phyloP scores from a whole-genome alignment of 2,113 vertebrate genomes.

The Gadus macrocephalus region DNA sequence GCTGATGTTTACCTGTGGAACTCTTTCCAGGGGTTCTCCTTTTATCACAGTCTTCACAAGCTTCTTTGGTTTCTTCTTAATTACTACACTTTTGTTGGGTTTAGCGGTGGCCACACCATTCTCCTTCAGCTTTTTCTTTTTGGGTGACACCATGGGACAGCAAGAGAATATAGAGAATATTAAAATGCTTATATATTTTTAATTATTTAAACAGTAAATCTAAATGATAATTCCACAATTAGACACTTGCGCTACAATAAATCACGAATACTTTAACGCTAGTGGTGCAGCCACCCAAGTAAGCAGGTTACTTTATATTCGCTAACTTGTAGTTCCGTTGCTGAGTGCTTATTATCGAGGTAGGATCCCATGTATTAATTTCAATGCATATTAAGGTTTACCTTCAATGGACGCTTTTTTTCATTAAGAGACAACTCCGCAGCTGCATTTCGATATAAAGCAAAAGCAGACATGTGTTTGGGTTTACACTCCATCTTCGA shows the following conservation, averaged over 20 bases:
- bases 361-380: too few relatives aligned
- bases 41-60: slow-evolving; percentile 18
- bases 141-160: slow-evolving; percentile 35
- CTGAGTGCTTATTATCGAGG: too few relatives aligned
- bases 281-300: too few relatives aligned
- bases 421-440: slow-evolving; percentile 5
- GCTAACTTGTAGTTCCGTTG: too few relatives aligned
- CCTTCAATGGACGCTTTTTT: slow-evolving; percentile 39
- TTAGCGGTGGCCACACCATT: slow-evolving; percentile 35
- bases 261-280: too few relatives aligned
- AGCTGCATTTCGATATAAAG: slow-evolving; percentile 56
- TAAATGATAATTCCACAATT: too few relatives aligned
- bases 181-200: too few relatives aligned
- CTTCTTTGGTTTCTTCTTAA: slow-evolving; percentile 42
- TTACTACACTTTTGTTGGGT: slow-evolving; percentile 35
- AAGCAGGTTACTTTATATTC: too few relatives aligned
- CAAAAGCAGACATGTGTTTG: slow-evolving; percentile 72
- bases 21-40: slow-evolving; percentile 17
- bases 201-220: too few relatives aligned
- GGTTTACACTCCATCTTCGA: slow-evolving; percentile 67
- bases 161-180: background rate
- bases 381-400: slow-evolving; percentile 24
- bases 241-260: too few relatives aligned
- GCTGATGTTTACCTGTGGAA: slow-evolving; percentile 15
- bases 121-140: slow-evolving; percentile 56